Base-by-base conservation (phyloP, 35 echinoderm and acorn worm genomes). In the Apostichopus parvimensis region DNA sequence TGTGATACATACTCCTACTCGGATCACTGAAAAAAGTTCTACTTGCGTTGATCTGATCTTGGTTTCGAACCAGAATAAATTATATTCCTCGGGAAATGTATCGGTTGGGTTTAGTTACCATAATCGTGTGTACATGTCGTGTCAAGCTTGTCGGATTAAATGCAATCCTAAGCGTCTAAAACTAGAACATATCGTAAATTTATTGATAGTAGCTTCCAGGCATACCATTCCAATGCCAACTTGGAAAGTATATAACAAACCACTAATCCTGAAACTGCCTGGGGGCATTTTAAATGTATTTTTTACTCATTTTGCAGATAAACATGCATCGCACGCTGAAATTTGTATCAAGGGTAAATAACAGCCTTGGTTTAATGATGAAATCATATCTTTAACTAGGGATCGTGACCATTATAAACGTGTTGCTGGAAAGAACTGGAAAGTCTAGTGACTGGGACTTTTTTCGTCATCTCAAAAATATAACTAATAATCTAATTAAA, bases 111-210 rank as follows among this genome's bases (percentile, higher is more conserved):
- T 78, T 45, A 78, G 77, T 78, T 0, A 23, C 17, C 14, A 23
- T 17, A 78, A 78, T 78, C 8, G 22, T 22, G 77, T 78, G 77
- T 78, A 24, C 34, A 12, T 17, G 34, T 12, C 77, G 17, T 78
- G 0, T 17, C 0, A 78, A 78, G 34, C 77, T 8, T 45, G 20
- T 78, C 77, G 8, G 8, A 12, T 78, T 24, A 78, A 78, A 45
- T 9, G 77, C 0, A 0, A 78, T 12, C 77, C 77, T 3, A 11
- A 78, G 17, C 0, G 0, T 78, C 8, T 78, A 8, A 78, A 78
- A 78, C 77, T 17, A 78, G 77, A 78, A 78, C 77, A 0, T 78
- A 78, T 17, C 77, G 77, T 45, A 78, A 78, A n/a, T n/a, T n/a
- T n/a, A n/a, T n/a, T n/a, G n/a, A n/a, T n/a, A n/a, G n/a, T 25